Conservation (phyloP, 1,140 invertebrate genomes). For the Mercenaria mercenaria region DNA sequence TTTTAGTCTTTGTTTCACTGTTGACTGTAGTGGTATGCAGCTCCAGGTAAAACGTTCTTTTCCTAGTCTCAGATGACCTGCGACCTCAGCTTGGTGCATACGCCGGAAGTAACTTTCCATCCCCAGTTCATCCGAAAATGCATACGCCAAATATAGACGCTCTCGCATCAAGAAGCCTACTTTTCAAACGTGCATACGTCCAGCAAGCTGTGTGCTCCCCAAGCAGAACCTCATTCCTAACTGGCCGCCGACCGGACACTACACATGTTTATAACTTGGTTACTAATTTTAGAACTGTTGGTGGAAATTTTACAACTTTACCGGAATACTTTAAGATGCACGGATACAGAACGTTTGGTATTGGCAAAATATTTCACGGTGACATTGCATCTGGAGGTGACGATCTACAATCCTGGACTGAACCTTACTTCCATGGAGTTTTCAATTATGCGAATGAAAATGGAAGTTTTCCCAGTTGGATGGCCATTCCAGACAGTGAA, state of each 20-base stretch:
- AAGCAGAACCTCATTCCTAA: slow-evolving; percentile 67
- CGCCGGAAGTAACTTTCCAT: slow-evolving; percentile 78
- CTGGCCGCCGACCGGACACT: slow-evolving; percentile 64
- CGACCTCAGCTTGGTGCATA: slow-evolving; percentile 90
- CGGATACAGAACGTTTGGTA: slow-evolving; percentile 49
- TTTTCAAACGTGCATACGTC: slow-evolving; percentile 8
- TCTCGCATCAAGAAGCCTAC: slow-evolving; percentile 19
- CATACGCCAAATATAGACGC: slow-evolving; percentile 18
- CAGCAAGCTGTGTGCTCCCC: slow-evolving; percentile 49
- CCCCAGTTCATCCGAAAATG: slow-evolving; percentile 27
- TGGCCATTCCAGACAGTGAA: slow-evolving; percentile 13
- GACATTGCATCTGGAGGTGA: slow-evolving; percentile 70
- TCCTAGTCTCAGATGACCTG: slow-evolving; percentile 93
- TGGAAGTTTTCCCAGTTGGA: background rate
- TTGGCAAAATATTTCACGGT: slow-evolving; percentile 64
- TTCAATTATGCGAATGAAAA: background rate
- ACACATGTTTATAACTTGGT: slow-evolving; percentile 58
- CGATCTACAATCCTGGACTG: slow-evolving; percentile 62
- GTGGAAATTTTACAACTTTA: slow-evolving; percentile 59
- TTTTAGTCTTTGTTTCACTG: too few relatives aligned
- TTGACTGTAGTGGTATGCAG: background rate
- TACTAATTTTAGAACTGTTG: background rate
- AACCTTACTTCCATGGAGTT: slow-evolving; percentile 56
- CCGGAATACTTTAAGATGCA: slow-evolving; percentile 91
- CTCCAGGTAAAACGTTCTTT: slow-evolving; percentile 88